A percentile compares a stretch with the other conserved stretches of the same genome.
Evolutionary conservation across 2,888 invertebrate species (phyloP).

Genomic region (Galerucella calmariensis): DNA sequence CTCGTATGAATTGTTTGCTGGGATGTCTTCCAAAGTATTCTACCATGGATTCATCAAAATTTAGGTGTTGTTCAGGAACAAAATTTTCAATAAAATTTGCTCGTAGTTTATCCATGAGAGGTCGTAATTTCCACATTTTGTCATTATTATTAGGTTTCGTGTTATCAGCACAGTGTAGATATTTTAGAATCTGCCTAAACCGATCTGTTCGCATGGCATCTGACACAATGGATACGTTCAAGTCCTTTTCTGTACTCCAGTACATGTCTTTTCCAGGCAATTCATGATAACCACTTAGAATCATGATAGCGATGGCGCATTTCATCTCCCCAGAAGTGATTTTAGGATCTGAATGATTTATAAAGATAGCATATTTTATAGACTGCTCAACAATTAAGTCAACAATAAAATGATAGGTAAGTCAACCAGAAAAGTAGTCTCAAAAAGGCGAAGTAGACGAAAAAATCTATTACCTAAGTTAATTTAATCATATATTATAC

Average conservation of each 20-base stretch:
- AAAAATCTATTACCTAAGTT: too few relatives aligned
- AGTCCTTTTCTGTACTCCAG: conserved; percentile 26
- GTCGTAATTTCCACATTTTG: conserved; percentile 17
- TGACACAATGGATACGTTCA: conserved; percentile 19
- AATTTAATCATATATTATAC: too few relatives aligned
- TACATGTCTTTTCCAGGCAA: conserved; percentile 20
- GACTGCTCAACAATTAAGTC: conserved; percentile 22
- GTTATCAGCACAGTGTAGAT: conserved; percentile 17
- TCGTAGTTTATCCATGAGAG: not conserved
- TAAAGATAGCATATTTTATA: conserved; percentile 28
- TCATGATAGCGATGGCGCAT: conserved; percentile 21
- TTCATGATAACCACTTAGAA: conserved; percentile 19
- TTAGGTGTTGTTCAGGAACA: conserved; percentile 10
- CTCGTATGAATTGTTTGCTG: too few relatives aligned
- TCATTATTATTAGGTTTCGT: conserved; percentile 23
- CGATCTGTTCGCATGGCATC: too few relatives aligned
- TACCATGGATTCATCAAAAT: conserved; percentile 8
- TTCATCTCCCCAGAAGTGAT: conserved; percentile 18
- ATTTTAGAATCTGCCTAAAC: not conserved
- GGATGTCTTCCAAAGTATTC: too few relatives aligned
- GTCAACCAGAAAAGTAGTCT: too few relatives aligned
- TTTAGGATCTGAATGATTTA: conserved; percentile 27
- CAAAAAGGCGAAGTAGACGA: too few relatives aligned
- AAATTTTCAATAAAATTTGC: too few relatives aligned
- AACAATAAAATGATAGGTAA: too few relatives aligned